These are phyloP conservation scores for Chorisops tibialis DNA, from an alignment of 2,888 invertebrate species.

Conservation along the genomic window DNA sequence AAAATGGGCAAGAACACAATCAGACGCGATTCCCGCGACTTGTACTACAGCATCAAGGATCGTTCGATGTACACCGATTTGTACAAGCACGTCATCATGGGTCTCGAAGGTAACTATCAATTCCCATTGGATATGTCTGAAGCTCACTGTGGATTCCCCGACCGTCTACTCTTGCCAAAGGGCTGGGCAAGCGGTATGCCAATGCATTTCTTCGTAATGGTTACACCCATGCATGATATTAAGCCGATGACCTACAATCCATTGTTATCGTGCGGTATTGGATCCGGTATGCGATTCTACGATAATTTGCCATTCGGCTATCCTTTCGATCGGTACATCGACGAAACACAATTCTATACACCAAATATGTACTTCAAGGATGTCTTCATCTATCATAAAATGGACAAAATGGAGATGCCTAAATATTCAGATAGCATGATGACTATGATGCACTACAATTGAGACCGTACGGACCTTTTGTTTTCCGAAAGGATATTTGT, in stretches of 20 bases:
- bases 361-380: conserved; percentile 59
- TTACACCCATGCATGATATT: conserved; percentile 56
- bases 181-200: conserved; percentile 62
- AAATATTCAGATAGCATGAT: not conserved
- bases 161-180: conserved; percentile 63
- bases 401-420: conserved; percentile 43
- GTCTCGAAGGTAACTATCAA: conserved; percentile 52
- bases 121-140: conserved; percentile 53
- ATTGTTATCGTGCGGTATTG: conserved; percentile 35
- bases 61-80: conserved; percentile 52
- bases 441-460: not conserved
- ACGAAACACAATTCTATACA: conserved; percentile 49
- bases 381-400: conserved; percentile 57
- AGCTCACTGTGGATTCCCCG: conserved; percentile 59
- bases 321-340: conserved; percentile 56
- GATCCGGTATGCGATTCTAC: conserved; percentile 42
- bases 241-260: conserved; percentile 49
- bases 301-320: conserved; percentile 53
- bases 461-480: not conserved
- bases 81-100: conserved; percentile 53
- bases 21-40: conserved; percentile 43
- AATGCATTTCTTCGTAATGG: conserved; percentile 60
- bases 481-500: not conserved
- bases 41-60: conserved; percentile 57
- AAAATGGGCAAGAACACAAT: conserved; percentile 40